These are phyloP conservation scores for Epinotia brunnichana DNA, from an alignment of 2,888 invertebrate species.

Conservation along the genomic window DNA sequence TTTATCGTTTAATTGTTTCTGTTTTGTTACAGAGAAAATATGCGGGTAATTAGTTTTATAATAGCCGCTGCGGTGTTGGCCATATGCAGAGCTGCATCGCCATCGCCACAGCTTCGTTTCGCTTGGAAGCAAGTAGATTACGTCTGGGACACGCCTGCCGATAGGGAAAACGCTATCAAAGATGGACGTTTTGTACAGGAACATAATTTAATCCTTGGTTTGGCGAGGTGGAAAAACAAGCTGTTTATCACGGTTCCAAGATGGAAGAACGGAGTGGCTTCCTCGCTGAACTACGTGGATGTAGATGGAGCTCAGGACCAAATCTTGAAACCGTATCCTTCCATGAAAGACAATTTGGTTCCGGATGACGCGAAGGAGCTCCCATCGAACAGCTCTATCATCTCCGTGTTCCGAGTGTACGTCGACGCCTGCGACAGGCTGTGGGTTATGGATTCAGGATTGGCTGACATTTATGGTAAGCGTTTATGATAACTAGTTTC, in stretches of 20 bases:
- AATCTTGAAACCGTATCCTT: conserved; percentile 89
- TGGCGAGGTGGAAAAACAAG: conserved; percentile 89
- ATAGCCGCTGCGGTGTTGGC: conserved; percentile 62
- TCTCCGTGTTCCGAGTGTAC: conserved; percentile 89
- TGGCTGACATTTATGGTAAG: conserved; percentile 88
- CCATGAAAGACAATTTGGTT: conserved; percentile 90
- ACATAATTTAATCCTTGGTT: conserved; percentile 88
- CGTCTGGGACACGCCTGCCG: conserved; percentile 85
- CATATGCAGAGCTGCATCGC: conserved; percentile 72
- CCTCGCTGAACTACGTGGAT: conserved; percentile 87
- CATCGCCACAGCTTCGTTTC: conserved; percentile 86
- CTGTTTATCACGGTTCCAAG: conserved; percentile 87
- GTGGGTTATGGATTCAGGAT: conserved; percentile 92
- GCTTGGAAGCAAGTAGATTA: conserved; percentile 88
- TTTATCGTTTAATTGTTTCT: conserved; percentile 28
- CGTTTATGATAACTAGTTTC: neutral
- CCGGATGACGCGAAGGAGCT: conserved; percentile 77
- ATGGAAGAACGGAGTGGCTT: conserved; percentile 88
- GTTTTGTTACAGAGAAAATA: conserved; percentile 58
- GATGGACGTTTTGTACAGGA: conserved; percentile 84
- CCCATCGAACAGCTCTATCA: conserved; percentile 84
- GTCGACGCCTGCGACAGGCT: conserved; percentile 91
- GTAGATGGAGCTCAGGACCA: conserved; percentile 87
- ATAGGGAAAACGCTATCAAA: conserved; percentile 84
- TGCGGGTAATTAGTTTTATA: conserved; percentile 62